Evolutionary conservation across 1,140 invertebrate species (phyloP).

Genomic region (Sipha flava): DNA sequence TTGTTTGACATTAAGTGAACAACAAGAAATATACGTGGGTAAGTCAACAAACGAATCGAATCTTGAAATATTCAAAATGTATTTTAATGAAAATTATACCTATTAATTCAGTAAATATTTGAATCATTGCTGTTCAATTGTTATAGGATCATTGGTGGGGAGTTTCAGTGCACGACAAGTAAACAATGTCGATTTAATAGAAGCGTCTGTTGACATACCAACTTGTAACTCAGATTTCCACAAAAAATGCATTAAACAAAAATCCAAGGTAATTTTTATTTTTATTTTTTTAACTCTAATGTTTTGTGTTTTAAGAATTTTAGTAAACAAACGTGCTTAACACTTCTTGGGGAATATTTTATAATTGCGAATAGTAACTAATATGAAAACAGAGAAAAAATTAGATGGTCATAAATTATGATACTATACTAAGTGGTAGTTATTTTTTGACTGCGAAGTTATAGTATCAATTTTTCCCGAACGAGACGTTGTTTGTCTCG

Average conservation of each 20-base stretch:
- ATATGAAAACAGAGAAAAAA: too few relatives aligned
- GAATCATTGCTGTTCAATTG: not conserved
- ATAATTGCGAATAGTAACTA: too few relatives aligned
- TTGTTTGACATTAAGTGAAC: not conserved
- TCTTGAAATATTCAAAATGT: too few relatives aligned
- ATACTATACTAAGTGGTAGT: too few relatives aligned
- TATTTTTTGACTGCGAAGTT: too few relatives aligned
- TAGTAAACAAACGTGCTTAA: too few relatives aligned
- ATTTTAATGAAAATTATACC: not conserved
- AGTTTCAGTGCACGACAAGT: not conserved
- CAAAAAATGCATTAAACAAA: conserved; percentile 28
- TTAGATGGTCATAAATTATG: too few relatives aligned
- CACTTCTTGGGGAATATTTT: too few relatives aligned
- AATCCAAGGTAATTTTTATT: conserved; percentile 8
- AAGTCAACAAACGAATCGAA: too few relatives aligned
- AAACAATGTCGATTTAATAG: not conserved
- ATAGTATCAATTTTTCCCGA: too few relatives aligned
- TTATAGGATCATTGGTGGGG: conserved; percentile 12
- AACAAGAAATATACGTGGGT: conserved; percentile 16
- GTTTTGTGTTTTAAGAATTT: not conserved
- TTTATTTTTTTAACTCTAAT: not conserved
- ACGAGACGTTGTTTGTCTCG: too few relatives aligned
- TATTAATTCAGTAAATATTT: not conserved
- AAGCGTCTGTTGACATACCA: not conserved
- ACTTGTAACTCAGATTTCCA: not conserved